Conservation (phyloP, 2,113 vertebrate species). For the Archocentrus centrarchus region DNA sequence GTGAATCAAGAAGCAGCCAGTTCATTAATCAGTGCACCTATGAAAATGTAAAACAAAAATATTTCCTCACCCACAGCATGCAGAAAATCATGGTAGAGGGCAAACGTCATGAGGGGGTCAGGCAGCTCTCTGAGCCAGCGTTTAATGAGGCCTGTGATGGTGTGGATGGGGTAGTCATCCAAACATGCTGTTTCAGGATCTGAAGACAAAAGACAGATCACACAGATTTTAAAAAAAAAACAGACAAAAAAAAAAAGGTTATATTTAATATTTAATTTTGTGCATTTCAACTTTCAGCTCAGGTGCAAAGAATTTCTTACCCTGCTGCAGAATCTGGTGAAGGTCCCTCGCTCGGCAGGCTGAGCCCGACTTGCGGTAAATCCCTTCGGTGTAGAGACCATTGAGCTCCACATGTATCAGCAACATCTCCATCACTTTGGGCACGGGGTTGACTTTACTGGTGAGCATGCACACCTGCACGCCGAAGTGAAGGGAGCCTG, state of each 20-base stretch:
- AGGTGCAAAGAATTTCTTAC: slow-evolving; percentile 66
- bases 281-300: background rate
- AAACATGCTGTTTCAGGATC: slow-evolving; percentile 83
- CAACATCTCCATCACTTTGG: slow-evolving; percentile 89
- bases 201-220: slow-evolving; percentile 57
- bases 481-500: slow-evolving; percentile 86
- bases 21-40: background rate
- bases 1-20: too few species aligned
- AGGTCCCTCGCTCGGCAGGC: slow-evolving; percentile 90
- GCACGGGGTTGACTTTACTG: slow-evolving; percentile 84
- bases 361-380: slow-evolving; percentile 96
- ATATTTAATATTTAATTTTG: background rate
- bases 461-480: slow-evolving; percentile 87
- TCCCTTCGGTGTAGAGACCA: slow-evolving; percentile 94
- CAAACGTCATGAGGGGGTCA: slow-evolving; percentile 94
- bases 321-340: slow-evolving; percentile 86
- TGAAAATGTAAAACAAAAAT: background rate
- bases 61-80: slow-evolving; percentile 84
- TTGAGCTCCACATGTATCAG: slow-evolving; percentile 93
- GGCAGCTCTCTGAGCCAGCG: slow-evolving; percentile 95
- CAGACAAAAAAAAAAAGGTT: background rate
- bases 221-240: background rate
- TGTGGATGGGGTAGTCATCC: slow-evolving; percentile 94
- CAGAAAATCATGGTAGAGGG: slow-evolving; percentile 92
- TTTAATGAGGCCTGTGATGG: slow-evolving; percentile 92